Evolutionary conservation across 2,797 vertebrate genomes (phyloP).

Genomic region (Pseudomugil gertrudae): DNA sequence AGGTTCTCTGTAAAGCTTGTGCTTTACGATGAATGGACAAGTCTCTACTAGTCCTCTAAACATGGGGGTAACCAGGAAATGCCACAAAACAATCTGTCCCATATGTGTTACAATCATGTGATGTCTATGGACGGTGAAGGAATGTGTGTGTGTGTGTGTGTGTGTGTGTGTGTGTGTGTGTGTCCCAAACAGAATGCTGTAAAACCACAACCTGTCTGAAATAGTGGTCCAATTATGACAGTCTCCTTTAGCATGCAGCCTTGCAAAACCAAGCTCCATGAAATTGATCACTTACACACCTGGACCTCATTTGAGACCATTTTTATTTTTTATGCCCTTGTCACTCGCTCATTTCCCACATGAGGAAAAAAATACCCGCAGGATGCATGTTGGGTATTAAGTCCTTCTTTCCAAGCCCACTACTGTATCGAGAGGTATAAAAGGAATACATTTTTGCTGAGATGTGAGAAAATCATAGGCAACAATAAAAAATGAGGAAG

Average conservation of each 20-base stretch:
- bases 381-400: slow-evolving; percentile 36
- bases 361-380: slow-evolving; percentile 26
- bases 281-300: slow-evolving; percentile 77
- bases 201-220: slow-evolving; percentile 70
- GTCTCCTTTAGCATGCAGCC: slow-evolving; percentile 71
- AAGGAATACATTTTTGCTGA: slow-evolving; percentile 47
- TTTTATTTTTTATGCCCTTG: slow-evolving; percentile 31
- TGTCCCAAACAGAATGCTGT: slow-evolving; percentile 53
- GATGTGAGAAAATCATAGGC: slow-evolving; percentile 10
- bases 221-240: slow-evolving; percentile 75
- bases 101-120: slow-evolving; percentile 71
- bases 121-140: slow-evolving; percentile 57
- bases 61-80: slow-evolving; percentile 62
- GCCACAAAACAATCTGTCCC: slow-evolving; percentile 70
- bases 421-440: slow-evolving; percentile 11
- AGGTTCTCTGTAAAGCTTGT: slow-evolving; percentile 45
- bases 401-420: slow-evolving; percentile 16
- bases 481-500: not conserved
- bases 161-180: slow-evolving; percentile 31
- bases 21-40: slow-evolving; percentile 65
- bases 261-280: slow-evolving; percentile 76
- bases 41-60: slow-evolving; percentile 66
- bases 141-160: slow-evolving; percentile 44
- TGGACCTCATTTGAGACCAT: slow-evolving; percentile 71
- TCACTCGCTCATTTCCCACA: slow-evolving; percentile 29